phyloP scores from a whole-genome alignment of 2,113 vertebrate species.

The Ailuropoda melanoleuca region DNA sequence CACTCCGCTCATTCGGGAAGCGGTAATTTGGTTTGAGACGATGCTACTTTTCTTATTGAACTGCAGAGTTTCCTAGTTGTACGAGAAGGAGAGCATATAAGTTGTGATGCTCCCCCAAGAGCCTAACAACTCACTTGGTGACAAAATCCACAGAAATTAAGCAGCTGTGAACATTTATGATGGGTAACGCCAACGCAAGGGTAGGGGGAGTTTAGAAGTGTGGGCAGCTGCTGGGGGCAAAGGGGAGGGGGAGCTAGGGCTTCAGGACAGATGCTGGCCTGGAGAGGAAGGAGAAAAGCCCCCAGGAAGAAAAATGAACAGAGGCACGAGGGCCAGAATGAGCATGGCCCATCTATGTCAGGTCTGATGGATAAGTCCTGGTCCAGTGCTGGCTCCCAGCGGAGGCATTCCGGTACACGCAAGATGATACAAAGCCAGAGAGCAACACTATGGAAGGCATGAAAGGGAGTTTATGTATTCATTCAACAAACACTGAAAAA shows the following conservation, averaged over 20 bases:
- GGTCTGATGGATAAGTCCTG: too few species aligned
- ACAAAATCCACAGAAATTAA: not conserved
- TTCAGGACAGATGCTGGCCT: not conserved
- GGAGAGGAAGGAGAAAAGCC: too few species aligned
- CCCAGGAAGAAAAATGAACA: not conserved
- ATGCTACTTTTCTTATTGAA: not conserved
- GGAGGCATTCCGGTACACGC: not conserved
- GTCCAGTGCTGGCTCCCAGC: not conserved
- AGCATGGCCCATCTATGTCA: not conserved
- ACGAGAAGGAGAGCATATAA: not conserved
- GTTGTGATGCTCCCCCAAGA: not conserved
- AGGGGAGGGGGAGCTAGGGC: not conserved
- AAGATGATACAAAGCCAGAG: not conserved
- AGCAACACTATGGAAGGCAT: not conserved
- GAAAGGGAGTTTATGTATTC: not conserved
- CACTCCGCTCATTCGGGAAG: not conserved
- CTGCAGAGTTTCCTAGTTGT: not conserved
- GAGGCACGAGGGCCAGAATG: not conserved
- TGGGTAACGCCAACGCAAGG: not conserved
- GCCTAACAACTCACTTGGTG: not conserved
- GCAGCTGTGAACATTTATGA: not conserved
- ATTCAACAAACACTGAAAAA: slow-evolving; percentile 20
- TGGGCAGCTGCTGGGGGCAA: not conserved
- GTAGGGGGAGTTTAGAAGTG: not conserved
- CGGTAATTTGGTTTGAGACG: not conserved